Percentiles rank a stretch among this genome's conserved stretches.
These are phyloP conservation scores for Scolopax mira DNA, from an alignment of 2,113 vertebrate species.

Conservation along the genomic window DNA sequence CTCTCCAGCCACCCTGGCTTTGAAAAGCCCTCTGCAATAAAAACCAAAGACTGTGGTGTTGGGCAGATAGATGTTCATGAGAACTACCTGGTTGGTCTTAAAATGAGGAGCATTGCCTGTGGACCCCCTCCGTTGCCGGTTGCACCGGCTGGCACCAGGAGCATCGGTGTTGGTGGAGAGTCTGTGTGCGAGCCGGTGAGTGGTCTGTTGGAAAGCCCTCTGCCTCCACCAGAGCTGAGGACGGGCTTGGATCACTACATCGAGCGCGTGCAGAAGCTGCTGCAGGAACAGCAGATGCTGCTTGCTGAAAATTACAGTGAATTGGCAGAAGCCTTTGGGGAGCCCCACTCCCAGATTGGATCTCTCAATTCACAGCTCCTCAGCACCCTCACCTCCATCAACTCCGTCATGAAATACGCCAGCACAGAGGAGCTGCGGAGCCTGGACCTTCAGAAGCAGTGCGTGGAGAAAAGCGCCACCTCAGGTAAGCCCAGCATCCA, in stretches of 20 bases:
- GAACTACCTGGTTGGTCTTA: conserved; percentile 92
- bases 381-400: conserved; percentile 92
- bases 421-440: conserved; percentile 79
- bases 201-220: neutral
- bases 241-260: conserved; percentile 91
- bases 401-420: conserved; percentile 88
- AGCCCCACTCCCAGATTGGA: conserved; percentile 91
- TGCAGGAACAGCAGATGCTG: conserved; percentile 92
- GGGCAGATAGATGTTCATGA: conserved; percentile 85
- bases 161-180: conserved; percentile 87
- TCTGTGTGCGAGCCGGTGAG: conserved; percentile 57
- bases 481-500: conserved; percentile 33
- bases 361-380: conserved; percentile 94
- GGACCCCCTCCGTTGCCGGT: conserved; percentile 78
- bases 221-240: conserved; percentile 54
- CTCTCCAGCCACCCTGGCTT: conserved; percentile 63
- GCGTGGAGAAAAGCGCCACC: neutral
- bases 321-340: conserved; percentile 91
- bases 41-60: conserved; percentile 89
- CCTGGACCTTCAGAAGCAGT: conserved; percentile 72
- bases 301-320: conserved; percentile 95
- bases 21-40: conserved; percentile 70
- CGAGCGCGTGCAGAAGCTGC: conserved; percentile 89
- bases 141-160: conserved; percentile 73
- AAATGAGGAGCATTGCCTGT: conserved; percentile 91